Evolutionary conservation across 2,797 vertebrate species (phyloP), one percentile per base, ranked within the genome.

Genomic region (Mustela erminea): DNA sequence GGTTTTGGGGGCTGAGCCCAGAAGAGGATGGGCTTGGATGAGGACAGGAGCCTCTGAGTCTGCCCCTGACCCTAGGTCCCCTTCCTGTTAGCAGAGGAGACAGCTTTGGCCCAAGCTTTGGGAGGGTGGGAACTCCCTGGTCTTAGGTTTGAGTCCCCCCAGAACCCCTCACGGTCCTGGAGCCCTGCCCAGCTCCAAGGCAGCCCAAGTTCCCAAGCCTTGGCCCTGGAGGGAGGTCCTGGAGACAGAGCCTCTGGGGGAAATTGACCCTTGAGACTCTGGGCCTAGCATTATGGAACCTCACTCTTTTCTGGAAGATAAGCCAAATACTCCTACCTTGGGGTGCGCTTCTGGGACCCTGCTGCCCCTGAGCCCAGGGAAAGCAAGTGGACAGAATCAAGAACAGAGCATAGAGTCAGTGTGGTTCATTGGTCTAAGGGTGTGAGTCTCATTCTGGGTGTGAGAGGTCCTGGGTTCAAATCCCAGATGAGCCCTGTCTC

Each of bases 391-490:
- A 49, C 15, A 29, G n/a, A 41, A 75, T 32, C 25, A 62, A 75
- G 13, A 41, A 60, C 38, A 75, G 1, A 58, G 4, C 0, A 1
- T 17, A 18, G 9, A 2, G 29, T 5, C 2, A 32, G 7, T 21
- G 6, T 41, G 58, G 58, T 32, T 77, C 23, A 6, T 54, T 68
- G 32, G 13, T 85, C 17, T 56, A 96, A 87, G 90, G 81, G 75
- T 96, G 87, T 96, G 97, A 96, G 92, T 97, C 94, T 95, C 91
- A 93, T 97, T 98, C 97, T 96, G 97, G 96, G 96, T 97, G 96
- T 49, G 87, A 97, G 96, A 97, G 94, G 96, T 98, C 98, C 94
- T 88, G 93, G 98, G 97, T 98, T 98, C 98, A 98, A 98, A 97
- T 93, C 60, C 82, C 21, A 3, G 29, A 41, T 2, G 46, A 77